These are phyloP conservation scores for Caenorhabditis latens DNA, from an alignment of 1,140 invertebrate species.

Conservation along the genomic window DNA sequence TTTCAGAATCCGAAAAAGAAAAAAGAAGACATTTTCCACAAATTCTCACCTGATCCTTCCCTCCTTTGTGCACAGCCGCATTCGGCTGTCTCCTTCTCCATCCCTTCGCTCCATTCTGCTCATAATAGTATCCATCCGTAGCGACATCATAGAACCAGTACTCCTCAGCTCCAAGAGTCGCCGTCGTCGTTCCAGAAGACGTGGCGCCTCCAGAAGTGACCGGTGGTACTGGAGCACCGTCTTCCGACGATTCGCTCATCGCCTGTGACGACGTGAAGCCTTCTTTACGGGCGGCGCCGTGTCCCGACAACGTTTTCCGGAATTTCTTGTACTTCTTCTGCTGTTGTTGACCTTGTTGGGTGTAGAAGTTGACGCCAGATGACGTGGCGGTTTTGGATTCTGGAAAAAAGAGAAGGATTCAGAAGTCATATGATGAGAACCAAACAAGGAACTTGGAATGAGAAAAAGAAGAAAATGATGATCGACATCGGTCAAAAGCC, in stretches of 20 bases:
- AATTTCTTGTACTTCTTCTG: conserved; percentile 33
- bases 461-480: too few species aligned
- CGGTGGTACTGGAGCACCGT: background rate
- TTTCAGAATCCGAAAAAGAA: background rate
- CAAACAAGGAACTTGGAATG: too few species aligned
- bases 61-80: conserved; percentile 45
- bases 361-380: background rate
- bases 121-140: conserved; percentile 76
- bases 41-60: conserved; percentile 58
- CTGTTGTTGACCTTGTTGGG: conserved; percentile 5
- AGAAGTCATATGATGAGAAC: too few species aligned
- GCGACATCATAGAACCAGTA: conserved; percentile 70
- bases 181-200: background rate
- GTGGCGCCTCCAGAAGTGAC: background rate
- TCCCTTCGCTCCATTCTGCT: conserved; percentile 75
- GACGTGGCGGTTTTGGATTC: conserved; percentile 27
- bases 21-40: background rate
- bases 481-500: too few species aligned
- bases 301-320: background rate
- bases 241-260: conserved; percentile 20
- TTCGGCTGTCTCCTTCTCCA: conserved; percentile 73
- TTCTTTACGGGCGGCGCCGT: background rate
- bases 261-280: background rate
- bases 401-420: background rate
- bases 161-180: conserved; percentile 28